These are phyloP conservation scores for Hydrozoanthus tunicans DNA, from an alignment of 64 coral and sea anemone species.

Conservation along the genomic window DNA sequence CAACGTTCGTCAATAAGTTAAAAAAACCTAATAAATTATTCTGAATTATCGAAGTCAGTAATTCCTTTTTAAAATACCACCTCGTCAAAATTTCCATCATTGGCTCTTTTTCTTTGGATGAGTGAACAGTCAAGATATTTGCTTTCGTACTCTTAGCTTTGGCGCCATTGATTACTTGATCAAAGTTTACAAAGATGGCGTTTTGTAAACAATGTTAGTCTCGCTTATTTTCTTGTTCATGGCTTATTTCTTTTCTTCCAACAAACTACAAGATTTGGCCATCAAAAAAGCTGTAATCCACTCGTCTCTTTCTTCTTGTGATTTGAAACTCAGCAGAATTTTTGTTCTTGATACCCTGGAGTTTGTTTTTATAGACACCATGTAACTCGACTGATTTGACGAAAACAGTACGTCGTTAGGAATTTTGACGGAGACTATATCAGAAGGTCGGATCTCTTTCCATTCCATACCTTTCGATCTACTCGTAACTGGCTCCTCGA, in stretches of 20 bases:
- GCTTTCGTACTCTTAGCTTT: too few relatives aligned
- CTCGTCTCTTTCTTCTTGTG: conserved; percentile 46
- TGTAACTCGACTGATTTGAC: conserved; percentile 47
- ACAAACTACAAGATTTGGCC: conserved; percentile 51
- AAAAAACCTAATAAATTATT: too few relatives aligned
- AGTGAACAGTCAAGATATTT: too few relatives aligned
- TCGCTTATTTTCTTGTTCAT: neutral
- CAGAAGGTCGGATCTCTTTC: conserved; percentile 41
- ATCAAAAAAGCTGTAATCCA: conserved; percentile 46
- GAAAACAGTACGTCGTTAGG: conserved; percentile 32
- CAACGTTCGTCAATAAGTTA: too few relatives aligned
- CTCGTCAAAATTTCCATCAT: too few relatives aligned
- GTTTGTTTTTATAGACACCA: conserved; percentile 46
- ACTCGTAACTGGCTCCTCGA: neutral
- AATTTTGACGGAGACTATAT: conserved; percentile 50
- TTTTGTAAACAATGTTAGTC: conserved; percentile 13
- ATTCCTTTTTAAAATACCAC: too few relatives aligned
- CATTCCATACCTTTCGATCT: conserved; percentile 32
- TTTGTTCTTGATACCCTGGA: conserved; percentile 36
- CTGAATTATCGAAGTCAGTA: too few relatives aligned
- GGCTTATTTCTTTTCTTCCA: conserved; percentile 44
- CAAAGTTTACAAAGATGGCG: too few relatives aligned
- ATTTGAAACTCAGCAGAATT: conserved; percentile 42
- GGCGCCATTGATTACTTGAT: too few relatives aligned
- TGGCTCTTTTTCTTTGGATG: too few relatives aligned